Conservation (phyloP, 92 coral and sea anemone genomes). For the Muricea muricata region DNA sequence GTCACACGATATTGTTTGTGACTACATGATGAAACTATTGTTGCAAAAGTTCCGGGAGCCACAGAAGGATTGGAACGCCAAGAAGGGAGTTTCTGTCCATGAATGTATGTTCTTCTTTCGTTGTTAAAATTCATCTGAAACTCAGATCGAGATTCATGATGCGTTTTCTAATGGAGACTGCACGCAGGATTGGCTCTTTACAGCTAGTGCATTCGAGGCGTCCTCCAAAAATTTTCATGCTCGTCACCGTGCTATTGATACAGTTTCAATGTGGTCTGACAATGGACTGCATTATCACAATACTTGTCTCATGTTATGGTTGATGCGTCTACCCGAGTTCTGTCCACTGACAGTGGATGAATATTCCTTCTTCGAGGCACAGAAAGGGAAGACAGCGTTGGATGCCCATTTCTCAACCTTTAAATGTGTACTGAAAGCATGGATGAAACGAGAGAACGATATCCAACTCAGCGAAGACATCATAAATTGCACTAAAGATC, state of each 20-base stretch:
- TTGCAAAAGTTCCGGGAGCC: conserved; percentile 49
- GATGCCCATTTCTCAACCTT: conserved; percentile 52
- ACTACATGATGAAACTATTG: conserved; percentile 47
- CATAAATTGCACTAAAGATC: conserved; percentile 37
- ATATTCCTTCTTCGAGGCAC: conserved; percentile 49
- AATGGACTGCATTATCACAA: conserved; percentile 53
- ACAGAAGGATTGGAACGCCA: conserved; percentile 41
- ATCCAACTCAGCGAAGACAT: conserved; percentile 9
- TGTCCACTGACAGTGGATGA: not conserved
- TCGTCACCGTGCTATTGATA: not conserved
- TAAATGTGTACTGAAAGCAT: conserved; percentile 28
- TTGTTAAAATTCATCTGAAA: conserved; percentile 7
- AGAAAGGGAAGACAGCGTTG: conserved; percentile 47
- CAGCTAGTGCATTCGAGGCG: conserved; percentile 47
- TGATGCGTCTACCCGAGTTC: not conserved
- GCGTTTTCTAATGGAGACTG: conserved; percentile 51
- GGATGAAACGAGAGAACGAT: conserved; percentile 38
- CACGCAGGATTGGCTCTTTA: conserved; percentile 43
- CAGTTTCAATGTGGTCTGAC: conserved; percentile 38
- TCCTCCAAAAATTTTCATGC: not conserved
- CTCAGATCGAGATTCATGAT: conserved; percentile 27
- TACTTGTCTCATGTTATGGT: conserved; percentile 44
- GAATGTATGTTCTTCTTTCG: conserved; percentile 35
- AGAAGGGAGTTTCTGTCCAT: conserved; percentile 46
- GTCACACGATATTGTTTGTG: conserved; percentile 19